Evolutionary conservation across 2,888 invertebrate genomes (phyloP), one percentile per base, ranked within the genome.

Genomic region (Pristionchus exspectatus): DNA sequence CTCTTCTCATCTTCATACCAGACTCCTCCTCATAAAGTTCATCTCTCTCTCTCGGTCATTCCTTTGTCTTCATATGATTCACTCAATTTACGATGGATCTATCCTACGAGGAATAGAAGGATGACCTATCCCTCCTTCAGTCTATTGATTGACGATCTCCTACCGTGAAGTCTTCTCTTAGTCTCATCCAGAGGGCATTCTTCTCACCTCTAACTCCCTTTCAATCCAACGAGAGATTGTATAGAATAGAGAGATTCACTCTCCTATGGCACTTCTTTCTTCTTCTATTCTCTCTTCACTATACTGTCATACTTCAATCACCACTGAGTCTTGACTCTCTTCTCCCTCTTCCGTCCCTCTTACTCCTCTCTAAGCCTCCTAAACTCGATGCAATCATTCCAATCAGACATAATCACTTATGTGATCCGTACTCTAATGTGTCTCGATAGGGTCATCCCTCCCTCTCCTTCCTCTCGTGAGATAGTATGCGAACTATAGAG

Each of bases 61-160:
- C 81, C 81, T 81, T 81, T 81, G 81, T 81, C n/a, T 54, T 10
- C 81, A 24, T 30, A 77, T 81, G 81, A 81, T 54, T 81, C 81
- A 81, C 50, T 81, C 50, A n/a, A 50, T 81, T 81, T 81, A 81
- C 27, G 81, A 54, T 44, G 27, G 27, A 50, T 81, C 44, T 50
- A 27, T 3, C 50, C 54, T 54, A 81, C 44, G 77, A 77, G 50
- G 27, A 44, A 54, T n/a, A n/a, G 38, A 44, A 63, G 74, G 24
- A 27, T 27, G 59, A 33, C 30, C 27, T 4, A 66, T n/a, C 66
- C 16, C 5, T 0, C 24, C 69, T 12, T 10, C 33, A 33, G 38
- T 21, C 38, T 74, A 74, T 74, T 44, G 33, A 74, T 74, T 21
- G 74, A 74, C 44, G 24, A 9, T 16, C 21, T 38, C 74, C 74